Percentiles rank a stretch among this genome's conserved stretches.
These are phyloP conservation scores for Oscheius sp. DNA, from an alignment of 2,888 invertebrate genomes.

Conservation along the genomic window DNA sequence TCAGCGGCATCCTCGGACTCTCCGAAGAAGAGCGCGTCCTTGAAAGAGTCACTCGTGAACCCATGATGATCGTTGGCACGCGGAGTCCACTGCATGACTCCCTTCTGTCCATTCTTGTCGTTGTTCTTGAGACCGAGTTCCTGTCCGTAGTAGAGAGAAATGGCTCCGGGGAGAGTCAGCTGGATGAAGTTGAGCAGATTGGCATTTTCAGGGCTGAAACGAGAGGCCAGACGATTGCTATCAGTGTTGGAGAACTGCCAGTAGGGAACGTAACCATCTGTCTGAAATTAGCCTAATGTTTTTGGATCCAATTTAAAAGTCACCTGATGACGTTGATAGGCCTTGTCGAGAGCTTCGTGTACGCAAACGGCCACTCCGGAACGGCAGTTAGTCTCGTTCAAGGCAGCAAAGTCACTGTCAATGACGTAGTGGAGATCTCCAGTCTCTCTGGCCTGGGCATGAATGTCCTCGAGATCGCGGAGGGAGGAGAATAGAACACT, in stretches of 20 bases:
- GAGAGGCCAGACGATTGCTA: conserved; percentile 47
- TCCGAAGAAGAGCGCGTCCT: conserved; percentile 50
- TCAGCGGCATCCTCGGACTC: conserved; percentile 44
- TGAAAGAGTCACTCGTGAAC: conserved; percentile 38
- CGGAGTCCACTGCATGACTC: conserved; percentile 58
- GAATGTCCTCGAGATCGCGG: conserved; percentile 56
- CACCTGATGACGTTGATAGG: conserved; percentile 49
- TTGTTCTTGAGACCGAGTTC: conserved; percentile 47
- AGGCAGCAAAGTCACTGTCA: conserved; percentile 52
- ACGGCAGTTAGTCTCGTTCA: conserved; percentile 39
- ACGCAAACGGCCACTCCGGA: conserved; percentile 46
- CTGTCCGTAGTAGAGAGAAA: conserved; percentile 62
- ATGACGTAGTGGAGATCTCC: conserved; percentile 57
- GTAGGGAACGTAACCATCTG: conserved; percentile 51
- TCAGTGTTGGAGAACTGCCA: conserved; percentile 63
- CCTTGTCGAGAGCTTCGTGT: conserved; percentile 43
- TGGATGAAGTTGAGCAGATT: conserved; percentile 59
- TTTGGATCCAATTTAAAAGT: background rate
- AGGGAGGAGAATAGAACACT: conserved; percentile 61
- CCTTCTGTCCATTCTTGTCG: conserved; percentile 31
- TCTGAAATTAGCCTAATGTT: conserved; percentile 11
- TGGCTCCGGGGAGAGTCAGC: conserved; percentile 61
- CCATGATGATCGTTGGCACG: conserved; percentile 52
- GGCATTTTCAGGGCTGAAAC: conserved; percentile 54
- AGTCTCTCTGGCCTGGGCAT: conserved; percentile 52